Conservation (phyloP, 2,888 invertebrate genomes). For the Synanthedon myopaeformis region DNA sequence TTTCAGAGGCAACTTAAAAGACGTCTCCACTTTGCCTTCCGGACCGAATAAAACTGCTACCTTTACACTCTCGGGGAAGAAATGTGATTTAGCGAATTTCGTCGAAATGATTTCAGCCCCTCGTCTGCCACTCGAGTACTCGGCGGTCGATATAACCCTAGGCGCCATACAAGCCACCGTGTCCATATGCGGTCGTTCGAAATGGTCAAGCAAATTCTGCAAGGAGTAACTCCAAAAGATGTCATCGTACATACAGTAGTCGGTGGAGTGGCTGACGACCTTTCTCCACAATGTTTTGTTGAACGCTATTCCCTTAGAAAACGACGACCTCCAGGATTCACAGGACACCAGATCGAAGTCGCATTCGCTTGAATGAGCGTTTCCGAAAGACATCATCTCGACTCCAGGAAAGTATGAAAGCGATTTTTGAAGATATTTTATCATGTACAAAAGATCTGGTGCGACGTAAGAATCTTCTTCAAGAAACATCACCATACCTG, state of each 20-base stretch:
- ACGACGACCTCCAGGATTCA: conserved; percentile 30
- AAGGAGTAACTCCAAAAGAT: conserved; percentile 37
- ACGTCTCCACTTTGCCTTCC: conserved; percentile 12
- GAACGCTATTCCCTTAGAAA: conserved; percentile 29
- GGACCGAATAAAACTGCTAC: conserved; percentile 18
- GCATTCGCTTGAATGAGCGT: conserved; percentile 10
- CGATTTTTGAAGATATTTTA: conserved; percentile 16
- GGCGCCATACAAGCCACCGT: conserved; percentile 23
- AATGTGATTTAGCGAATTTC: conserved; percentile 2
- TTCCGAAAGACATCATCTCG: conserved; percentile 26
- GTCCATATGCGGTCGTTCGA: conserved; percentile 14
- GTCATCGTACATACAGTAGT: conserved; percentile 31
- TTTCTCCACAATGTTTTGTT: conserved; percentile 27
- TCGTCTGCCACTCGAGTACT: conserved; percentile 10
- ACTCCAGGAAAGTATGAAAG: conserved; percentile 16
- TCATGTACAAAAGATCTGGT: conserved; percentile 30
- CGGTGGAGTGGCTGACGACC: conserved; percentile 12
- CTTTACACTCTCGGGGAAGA: conserved; percentile 21
- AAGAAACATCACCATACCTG: conserved; percentile 25
- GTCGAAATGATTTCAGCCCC: not conserved
- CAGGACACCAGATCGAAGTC: conserved; percentile 20
- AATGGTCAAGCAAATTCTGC: conserved; percentile 16
- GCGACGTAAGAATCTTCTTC: conserved; percentile 30
- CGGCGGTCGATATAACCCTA: conserved; percentile 20
- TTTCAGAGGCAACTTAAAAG: conserved; percentile 8